A percentile compares a stretch with the other conserved stretches of the same genome.
phyloP scores from a whole-genome alignment of 2,888 invertebrate species.

The Caprella mutica region DNA sequence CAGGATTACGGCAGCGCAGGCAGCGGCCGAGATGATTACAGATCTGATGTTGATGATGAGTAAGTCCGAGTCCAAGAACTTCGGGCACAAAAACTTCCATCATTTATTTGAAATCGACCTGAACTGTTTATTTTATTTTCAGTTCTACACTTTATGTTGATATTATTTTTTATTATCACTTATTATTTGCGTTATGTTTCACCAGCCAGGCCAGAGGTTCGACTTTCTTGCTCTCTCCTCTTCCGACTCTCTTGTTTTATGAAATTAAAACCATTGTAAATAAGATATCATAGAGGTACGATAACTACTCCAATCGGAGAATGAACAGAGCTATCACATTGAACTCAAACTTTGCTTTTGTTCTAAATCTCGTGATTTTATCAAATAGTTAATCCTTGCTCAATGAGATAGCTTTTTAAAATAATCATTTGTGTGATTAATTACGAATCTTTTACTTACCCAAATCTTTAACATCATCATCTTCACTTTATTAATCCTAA shows the following conservation, averaged over 20 bases:
- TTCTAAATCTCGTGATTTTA: too few species aligned
- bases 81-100: background rate
- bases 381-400: too few species aligned
- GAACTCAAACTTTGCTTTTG: too few species aligned
- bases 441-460: too few species aligned
- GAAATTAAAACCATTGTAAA: too few species aligned
- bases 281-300: too few species aligned
- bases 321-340: too few species aligned
- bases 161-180: background rate
- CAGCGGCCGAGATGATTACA: constrained; percentile 9
- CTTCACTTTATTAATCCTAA: too few species aligned
- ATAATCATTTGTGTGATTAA: too few species aligned
- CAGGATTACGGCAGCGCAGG: background rate
- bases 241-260: background rate
- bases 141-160: background rate
- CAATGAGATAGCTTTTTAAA: too few species aligned
- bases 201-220: background rate
- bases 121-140: background rate
- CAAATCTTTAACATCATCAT: too few species aligned
- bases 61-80: constrained; percentile 24
- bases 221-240: background rate
- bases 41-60: constrained; percentile 31
- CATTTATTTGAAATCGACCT: background rate
- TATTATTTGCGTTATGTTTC: background rate
- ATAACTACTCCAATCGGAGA: too few species aligned